Conservation (phyloP, 2,113 vertebrate species). For the Scomber japonicus region DNA sequence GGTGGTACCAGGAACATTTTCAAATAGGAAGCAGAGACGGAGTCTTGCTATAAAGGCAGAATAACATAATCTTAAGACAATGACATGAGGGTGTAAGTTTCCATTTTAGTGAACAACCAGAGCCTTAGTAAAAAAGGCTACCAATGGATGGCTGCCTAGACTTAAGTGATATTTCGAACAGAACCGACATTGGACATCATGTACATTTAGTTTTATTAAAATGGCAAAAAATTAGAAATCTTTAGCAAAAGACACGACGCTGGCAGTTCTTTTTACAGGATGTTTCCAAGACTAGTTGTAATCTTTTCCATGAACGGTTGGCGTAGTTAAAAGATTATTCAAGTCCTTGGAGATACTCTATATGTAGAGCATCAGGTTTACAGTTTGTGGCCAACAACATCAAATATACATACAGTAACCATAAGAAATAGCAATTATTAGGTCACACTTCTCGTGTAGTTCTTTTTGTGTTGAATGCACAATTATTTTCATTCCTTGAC, state of each 20-base stretch:
- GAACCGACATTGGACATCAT: background rate
- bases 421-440: background rate
- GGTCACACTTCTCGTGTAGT: background rate
- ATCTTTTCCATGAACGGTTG: background rate
- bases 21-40: too few relatives aligned
- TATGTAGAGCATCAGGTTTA: background rate
- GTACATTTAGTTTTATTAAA: background rate
- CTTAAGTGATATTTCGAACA: background rate
- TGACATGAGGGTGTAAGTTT: too few relatives aligned
- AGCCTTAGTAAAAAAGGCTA: too few relatives aligned
- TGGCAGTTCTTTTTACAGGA: background rate
- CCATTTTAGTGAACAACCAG: too few relatives aligned
- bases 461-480: background rate
- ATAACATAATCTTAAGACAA: too few relatives aligned
- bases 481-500: constrained; percentile 3
- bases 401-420: background rate
- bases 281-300: background rate
- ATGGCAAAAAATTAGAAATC: background rate
- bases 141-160: too few relatives aligned
- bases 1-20: too few relatives aligned
- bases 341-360: constrained; percentile 8
- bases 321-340: constrained; percentile 22
- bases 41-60: too few relatives aligned
- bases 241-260: background rate
- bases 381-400: background rate